phyloP scores from a whole-genome alignment of 1,140 invertebrate genomes.

The Drosophila sulfurigaster region DNA sequence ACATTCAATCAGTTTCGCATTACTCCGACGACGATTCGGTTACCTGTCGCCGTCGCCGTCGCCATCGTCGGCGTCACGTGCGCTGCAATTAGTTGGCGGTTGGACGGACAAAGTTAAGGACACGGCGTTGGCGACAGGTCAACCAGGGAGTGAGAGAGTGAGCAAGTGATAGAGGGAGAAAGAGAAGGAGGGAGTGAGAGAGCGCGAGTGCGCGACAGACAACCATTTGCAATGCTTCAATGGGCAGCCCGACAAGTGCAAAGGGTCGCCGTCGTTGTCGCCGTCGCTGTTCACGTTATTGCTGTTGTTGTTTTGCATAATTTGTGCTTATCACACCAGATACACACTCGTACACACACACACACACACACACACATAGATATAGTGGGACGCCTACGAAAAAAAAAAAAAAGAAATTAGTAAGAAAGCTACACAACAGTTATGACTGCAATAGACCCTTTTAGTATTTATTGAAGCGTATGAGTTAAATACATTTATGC shows the following conservation, averaged over 20 bases:
- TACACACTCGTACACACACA: conserved; percentile 16
- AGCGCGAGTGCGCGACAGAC: conserved; percentile 18
- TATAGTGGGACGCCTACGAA: conserved; percentile 5
- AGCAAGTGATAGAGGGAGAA: neutral
- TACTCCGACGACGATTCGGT: conserved; percentile 47
- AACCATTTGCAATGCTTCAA: conserved; percentile 36
- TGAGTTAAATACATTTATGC: too few species aligned
- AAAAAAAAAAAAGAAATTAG: conserved; percentile 5
- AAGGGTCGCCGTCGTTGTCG: conserved; percentile 6
- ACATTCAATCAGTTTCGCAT: conserved; percentile 62
- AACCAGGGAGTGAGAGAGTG: neutral
- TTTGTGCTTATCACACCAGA: conserved; percentile 67
- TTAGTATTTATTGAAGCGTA: too few species aligned
- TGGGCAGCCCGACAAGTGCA: conserved; percentile 46
- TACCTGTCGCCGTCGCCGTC: conserved; percentile 27
- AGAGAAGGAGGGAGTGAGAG: neutral
- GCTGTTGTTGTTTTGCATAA: conserved; percentile 60
- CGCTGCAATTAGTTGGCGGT: conserved; percentile 41
- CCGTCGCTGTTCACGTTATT: neutral
- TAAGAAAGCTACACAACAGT: too few species aligned
- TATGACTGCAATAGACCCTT: too few species aligned
- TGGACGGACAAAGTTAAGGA: conserved; percentile 18
- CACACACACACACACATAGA: neutral
- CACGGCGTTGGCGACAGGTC: neutral
- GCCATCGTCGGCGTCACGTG: conserved; percentile 37